phyloP scores from a whole-genome alignment of 2,113 vertebrate genomes.

The Brachyhypopomus occidentalis region DNA sequence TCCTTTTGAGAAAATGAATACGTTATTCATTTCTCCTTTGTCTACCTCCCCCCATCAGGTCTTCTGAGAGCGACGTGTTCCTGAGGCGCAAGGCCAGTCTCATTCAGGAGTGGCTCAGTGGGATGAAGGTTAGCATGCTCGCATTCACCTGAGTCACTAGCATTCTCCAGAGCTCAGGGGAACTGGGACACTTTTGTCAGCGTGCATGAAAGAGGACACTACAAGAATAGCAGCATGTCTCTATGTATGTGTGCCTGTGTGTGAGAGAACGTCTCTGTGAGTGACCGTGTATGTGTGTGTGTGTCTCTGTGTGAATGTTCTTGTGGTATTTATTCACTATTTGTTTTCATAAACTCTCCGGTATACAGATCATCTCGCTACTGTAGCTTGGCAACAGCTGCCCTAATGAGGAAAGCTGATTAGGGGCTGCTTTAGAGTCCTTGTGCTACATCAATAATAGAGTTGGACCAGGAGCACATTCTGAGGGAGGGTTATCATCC shows the following conservation, averaged over 20 bases:
- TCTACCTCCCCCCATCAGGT: constrained; percentile 64
- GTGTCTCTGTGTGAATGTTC: not conserved
- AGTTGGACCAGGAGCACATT: constrained; percentile 65
- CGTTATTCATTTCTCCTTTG: constrained; percentile 3
- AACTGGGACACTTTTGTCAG: not conserved
- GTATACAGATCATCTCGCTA: constrained; percentile 58
- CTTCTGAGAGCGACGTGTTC: constrained; percentile 71
- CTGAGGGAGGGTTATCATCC: constrained; percentile 49
- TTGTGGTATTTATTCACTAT: constrained; percentile 29
- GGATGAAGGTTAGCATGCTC: constrained; percentile 71
- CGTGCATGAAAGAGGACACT: constrained; percentile 16
- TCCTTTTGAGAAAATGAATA: not conserved
- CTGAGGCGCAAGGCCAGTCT: constrained; percentile 74
- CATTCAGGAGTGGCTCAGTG: constrained; percentile 73
- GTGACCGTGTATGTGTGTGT: constrained; percentile 31
- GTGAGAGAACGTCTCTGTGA: constrained; percentile 1
- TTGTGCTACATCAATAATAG: constrained; percentile 73
- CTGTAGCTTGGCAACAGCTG: constrained; percentile 69
- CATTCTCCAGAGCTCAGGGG: constrained; percentile 17
- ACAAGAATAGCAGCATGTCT: not conserved
- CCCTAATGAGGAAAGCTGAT: constrained; percentile 64
- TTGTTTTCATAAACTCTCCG: constrained; percentile 52
- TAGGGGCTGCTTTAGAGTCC: constrained; percentile 50
- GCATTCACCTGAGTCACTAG: constrained; percentile 4
- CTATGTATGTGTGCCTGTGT: not conserved